Evolutionary conservation across 2,797 vertebrate species (phyloP), one percentile per base, ranked within the genome.

Genomic region (Typhlichthys eigenmanni): DNA sequence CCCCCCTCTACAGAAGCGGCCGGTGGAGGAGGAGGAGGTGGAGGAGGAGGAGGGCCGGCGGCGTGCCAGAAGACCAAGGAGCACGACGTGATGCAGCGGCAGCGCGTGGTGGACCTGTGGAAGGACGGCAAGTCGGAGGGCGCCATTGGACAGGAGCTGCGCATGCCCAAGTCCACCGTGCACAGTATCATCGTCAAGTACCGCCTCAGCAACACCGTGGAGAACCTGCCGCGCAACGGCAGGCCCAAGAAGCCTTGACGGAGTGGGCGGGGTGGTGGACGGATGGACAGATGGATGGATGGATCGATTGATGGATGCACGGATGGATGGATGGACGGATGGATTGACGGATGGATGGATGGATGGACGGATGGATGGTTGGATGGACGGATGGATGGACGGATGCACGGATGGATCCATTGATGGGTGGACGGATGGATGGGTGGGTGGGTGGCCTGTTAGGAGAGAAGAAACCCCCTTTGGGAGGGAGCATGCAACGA

Each of bases 151-250:
- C 91, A 83, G 84, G 93, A 93, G 88, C 91, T 93, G 74, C 85
- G 83, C 78, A 93, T 94, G 93, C 93, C 93, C 74, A 93, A 94
- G 82, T 93, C 92, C 73, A 94, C 92, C 0, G 93, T 94, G 75
- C 93, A 93, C 93, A 93, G 93, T 88, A 94, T 94, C 89, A 94
- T 94, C 58, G 92, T 93, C 74, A 94, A 94, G 87, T 93, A 94
- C 78, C 87, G 93, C 1, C 92, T 94, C 75, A 94, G 93, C 89
- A 93, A 94, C 89, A 94, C 93, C 1, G 93, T 94, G 84, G 93
- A 94, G 83, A 94, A 94, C 76, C 87, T 94, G 67, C 92, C 92
- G 0, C 92, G 92, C 74, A 94, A 93, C 5, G 93, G 93, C 11
- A 85, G 92, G 68, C 93, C 92, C 66, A 94, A 93, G 82, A 94